A percentile compares a stretch with the other conserved stretches of the same genome.
These are phyloP conservation scores for Actenoides lindsayi DNA, from an alignment of 2,113 vertebrate genomes.

Conservation along the genomic window DNA sequence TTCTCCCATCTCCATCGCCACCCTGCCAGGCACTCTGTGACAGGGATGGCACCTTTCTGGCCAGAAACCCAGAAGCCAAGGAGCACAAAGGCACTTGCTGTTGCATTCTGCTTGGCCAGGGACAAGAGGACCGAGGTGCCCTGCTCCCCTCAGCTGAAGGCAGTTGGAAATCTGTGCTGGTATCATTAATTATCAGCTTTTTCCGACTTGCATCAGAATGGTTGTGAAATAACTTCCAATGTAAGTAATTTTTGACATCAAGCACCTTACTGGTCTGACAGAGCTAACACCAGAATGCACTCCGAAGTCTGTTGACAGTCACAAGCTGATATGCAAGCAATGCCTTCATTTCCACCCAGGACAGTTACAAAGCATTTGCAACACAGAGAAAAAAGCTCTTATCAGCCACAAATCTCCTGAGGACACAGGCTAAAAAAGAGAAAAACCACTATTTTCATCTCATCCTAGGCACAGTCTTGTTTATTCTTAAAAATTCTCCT, in stretches of 20 bases:
- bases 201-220: neutral
- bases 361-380: neutral
- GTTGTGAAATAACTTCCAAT: neutral
- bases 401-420: neutral
- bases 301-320: neutral
- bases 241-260: neutral
- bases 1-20: neutral
- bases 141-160: neutral
- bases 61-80: neutral
- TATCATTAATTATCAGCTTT: neutral
- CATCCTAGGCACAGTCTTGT: neutral
- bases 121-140: neutral
- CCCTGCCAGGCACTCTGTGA: neutral
- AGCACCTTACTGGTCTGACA: neutral
- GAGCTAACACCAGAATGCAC: neutral
- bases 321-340: neutral
- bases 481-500: neutral
- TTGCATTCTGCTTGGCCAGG: neutral
- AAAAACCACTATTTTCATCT: neutral
- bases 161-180: neutral
- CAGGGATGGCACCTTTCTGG: neutral
- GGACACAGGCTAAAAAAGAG: neutral
- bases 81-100: neutral
- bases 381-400: neutral
- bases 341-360: neutral